These are phyloP conservation scores for Geothlypis trichas DNA, from an alignment of 2,113 vertebrate genomes.

Conservation along the genomic window DNA sequence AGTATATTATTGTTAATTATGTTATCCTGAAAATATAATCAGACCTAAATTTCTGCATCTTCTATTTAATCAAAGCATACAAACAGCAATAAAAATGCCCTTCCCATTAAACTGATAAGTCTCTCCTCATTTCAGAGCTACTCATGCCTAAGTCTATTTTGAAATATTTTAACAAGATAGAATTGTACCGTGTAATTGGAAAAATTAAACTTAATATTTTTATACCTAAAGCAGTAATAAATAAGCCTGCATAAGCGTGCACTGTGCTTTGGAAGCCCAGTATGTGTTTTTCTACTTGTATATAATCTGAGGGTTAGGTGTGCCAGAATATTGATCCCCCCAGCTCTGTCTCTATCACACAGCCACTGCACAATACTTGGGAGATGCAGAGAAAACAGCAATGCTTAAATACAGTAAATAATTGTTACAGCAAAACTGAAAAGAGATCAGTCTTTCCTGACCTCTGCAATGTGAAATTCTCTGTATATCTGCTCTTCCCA, in stretches of 20 bases:
- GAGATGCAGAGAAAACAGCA: not conserved
- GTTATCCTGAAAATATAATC: constrained; percentile 40
- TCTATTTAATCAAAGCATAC: constrained; percentile 55
- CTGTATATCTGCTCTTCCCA: not conserved
- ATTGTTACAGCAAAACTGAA: not conserved
- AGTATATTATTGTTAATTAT: constrained; percentile 60
- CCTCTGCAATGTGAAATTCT: not conserved
- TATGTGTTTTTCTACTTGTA: not conserved
- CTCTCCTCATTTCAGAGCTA: not conserved
- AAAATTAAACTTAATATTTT: not conserved
- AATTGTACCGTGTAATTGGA: not conserved
- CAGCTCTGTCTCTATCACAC: not conserved
- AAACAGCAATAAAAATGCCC: constrained; percentile 35
- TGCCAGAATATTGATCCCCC: not conserved
- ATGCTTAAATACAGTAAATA: not conserved
- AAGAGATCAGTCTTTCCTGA: not conserved
- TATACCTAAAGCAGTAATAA: not conserved
- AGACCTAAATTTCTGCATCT: constrained; percentile 38
- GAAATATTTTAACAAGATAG: not conserved
- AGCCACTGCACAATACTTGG: not conserved
- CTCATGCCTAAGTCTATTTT: not conserved
- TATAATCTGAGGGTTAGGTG: not conserved
- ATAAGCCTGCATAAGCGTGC: not conserved
- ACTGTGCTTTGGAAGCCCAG: not conserved
- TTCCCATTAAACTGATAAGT: constrained; percentile 2